These are phyloP conservation scores for Phthorimaea operculella DNA, from an alignment of 1,140 invertebrate genomes.

Conservation along the genomic window DNA sequence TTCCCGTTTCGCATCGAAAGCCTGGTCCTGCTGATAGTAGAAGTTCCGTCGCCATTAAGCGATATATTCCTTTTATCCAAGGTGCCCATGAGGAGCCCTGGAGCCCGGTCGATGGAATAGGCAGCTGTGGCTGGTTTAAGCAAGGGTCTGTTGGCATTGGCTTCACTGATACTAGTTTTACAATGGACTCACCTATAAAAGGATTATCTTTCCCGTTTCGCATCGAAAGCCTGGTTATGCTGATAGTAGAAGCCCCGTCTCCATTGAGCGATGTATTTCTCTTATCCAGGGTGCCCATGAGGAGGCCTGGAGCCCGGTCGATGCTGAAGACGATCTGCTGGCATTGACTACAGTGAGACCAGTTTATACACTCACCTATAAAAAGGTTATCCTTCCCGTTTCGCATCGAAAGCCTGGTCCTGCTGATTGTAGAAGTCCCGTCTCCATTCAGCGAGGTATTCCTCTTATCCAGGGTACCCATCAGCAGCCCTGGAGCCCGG, in stretches of 20 bases:
- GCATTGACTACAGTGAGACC: too few species aligned
- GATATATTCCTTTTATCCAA: conserved; percentile 54
- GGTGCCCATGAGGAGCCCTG: conserved; percentile 56
- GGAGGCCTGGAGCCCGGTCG: conserved; percentile 47
- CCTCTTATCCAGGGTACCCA: conserved; percentile 57
- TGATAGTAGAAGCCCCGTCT: conserved; percentile 50
- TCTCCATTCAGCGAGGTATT: conserved; percentile 54
- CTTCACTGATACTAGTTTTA: too few species aligned
- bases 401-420: conserved; percentile 50
- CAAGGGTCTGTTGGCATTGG: too few species aligned
- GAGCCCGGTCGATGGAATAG: conserved; percentile 38
- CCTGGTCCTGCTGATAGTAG: conserved; percentile 49
- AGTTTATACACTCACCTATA: conserved; percentile 45
- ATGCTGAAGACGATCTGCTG: conserved; percentile 41
- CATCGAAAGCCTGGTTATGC: conserved; percentile 50
- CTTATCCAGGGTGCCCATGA: conserved; percentile 59
- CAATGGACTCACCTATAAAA: conserved; percentile 49
- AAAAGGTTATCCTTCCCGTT: conserved; percentile 63
- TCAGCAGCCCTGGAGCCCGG: conserved; percentile 49
- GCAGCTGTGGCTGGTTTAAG: conserved; percentile 59
- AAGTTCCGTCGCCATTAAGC: conserved; percentile 51
- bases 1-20: conserved; percentile 59
- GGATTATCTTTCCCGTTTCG: conserved; percentile 63
- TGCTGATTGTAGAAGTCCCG: conserved; percentile 48
- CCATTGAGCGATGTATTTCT: conserved; percentile 51